Evolutionary conservation across 2,113 vertebrate species (phyloP).

Genomic region (Chaetodon auriga): DNA sequence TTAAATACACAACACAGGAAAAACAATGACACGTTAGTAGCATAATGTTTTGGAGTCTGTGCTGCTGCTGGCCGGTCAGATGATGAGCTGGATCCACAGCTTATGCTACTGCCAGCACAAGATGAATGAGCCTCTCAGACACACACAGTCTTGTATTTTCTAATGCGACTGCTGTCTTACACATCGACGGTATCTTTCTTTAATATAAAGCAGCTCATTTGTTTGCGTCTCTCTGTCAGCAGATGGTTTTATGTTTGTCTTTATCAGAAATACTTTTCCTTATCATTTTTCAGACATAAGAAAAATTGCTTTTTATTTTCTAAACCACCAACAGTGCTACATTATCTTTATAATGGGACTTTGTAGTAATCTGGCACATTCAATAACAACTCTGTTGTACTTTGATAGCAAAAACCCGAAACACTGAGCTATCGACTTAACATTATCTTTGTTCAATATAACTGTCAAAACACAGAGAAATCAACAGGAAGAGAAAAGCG

Average conservation of each 20-base stretch:
- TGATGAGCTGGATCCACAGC: conserved; percentile 42
- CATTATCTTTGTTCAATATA: conserved; percentile 17
- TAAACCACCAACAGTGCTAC: conserved; percentile 3
- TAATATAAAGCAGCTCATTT: conserved; percentile 53
- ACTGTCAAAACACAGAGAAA: conserved; percentile 37
- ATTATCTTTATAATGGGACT: conserved; percentile 30
- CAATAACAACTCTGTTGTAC: conserved; percentile 17
- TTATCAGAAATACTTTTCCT: conserved; percentile 11
- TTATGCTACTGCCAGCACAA: conserved; percentile 63
- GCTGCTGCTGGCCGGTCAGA: conserved; percentile 49
- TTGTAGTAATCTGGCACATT: conserved; percentile 1
- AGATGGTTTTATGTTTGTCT: conserved; percentile 1
- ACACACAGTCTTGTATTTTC: conserved; percentile 35
- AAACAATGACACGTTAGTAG: background rate
- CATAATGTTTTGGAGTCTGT: conserved; percentile 35
- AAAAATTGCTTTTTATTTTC: conserved; percentile 43
- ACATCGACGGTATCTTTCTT: conserved; percentile 33
- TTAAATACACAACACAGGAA: conserved; percentile 1
- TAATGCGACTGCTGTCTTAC: conserved; percentile 38
- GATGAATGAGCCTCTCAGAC: conserved; percentile 65
- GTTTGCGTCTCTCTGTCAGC: conserved; percentile 45
- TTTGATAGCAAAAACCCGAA: conserved; percentile 7
- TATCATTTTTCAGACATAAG: conserved; percentile 40
- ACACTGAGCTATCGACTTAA: conserved; percentile 9
- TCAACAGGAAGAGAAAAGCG: background rate